Base-by-base conservation (phyloP, 2,113 vertebrate genomes). In the Opisthocomus hoazin region DNA sequence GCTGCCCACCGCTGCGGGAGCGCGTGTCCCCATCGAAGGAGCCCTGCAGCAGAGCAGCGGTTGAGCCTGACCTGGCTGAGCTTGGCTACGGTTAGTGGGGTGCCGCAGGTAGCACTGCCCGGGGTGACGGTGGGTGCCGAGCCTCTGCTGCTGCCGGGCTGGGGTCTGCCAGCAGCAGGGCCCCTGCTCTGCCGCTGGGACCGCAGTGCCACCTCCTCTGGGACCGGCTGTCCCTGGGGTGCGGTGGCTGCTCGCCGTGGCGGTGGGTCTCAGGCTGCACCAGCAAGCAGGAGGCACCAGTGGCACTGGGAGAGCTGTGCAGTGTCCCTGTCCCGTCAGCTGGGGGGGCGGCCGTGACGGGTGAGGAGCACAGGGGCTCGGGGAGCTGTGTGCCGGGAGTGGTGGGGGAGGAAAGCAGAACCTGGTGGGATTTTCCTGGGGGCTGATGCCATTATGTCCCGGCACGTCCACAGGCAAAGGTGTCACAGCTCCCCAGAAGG, bases 1-100 rank as follows among this genome's bases (percentile, higher is more conserved):
- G 98, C 57, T 98, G 97, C 96, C 98, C 98, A 97, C 97, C 95
- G 45, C 98, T 97, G 36, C 96, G 95, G 64, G 98, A 98, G 87
- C 97, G 95, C 14, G 96, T 97, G 98, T 98, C 98, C 64, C 98
- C 97, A 77, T 98, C 97, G 66, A 98, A 98, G 90, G 98, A 98
- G 96, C 98, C 98, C 92, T 97, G 97, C 97, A 97, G 98, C 93
- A 96, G 98, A 82, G 97, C 98, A 16, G 98, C 96, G 17, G 98
- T 98, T 36, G 98, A 98, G 96, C 98, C 98, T 68, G 97, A 98
- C 89, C 98, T 95, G 1, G 98, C 96, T 21, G 91, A 87, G 69
- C 97, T 98, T 26, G 93, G 97, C 91, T 97, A 96, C 41, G 97
- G 98, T 98, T 94, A 93, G 98, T 24, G 23, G 41, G 16, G 76